phyloP scores from a whole-genome alignment of 2,888 invertebrate genomes.

The Drosophila anomalipes region DNA sequence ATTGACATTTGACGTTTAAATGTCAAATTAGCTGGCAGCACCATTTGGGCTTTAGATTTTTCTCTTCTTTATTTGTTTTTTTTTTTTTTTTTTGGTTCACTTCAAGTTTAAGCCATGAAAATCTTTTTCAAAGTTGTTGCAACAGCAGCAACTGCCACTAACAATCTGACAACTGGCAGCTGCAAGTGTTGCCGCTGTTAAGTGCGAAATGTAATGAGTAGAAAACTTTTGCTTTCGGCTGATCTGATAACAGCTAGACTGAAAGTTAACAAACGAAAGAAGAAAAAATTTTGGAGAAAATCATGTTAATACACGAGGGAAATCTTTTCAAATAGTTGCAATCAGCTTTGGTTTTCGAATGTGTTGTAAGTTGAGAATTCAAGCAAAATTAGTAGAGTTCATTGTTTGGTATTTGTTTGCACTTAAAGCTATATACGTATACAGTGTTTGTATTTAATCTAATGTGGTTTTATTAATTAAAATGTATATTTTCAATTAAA shows the following conservation, averaged over 20 bases:
- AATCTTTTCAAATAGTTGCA: conserved; percentile 36
- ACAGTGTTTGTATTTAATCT: not conserved
- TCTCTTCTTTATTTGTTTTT: not conserved
- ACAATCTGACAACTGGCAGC: conserved; percentile 21
- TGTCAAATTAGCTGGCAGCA: conserved; percentile 77
- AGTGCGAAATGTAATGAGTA: conserved; percentile 67
- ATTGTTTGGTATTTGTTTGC: not conserved
- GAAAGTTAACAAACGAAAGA: conserved; percentile 19
- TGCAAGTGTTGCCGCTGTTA: conserved; percentile 37
- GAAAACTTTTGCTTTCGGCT: conserved; percentile 45
- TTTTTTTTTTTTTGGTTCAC: conserved; percentile 17
- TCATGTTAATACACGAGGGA: conserved; percentile 24
- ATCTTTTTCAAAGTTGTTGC: conserved; percentile 41
- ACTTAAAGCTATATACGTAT: not conserved
- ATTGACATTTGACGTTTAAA: conserved; percentile 81
- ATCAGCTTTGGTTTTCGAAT: not conserved
- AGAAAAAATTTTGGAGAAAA: conserved; percentile 18
- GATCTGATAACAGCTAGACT: conserved; percentile 32
- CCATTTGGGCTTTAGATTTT: conserved; percentile 21
- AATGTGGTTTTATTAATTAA: not conserved
- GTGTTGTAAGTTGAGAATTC: not conserved
- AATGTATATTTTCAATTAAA: not conserved
- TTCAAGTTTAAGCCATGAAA: conserved; percentile 43
- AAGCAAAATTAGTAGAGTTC: conserved; percentile 1
- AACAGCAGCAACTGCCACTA: conserved; percentile 39